Base-by-base conservation (phyloP, 1,140 invertebrate species). In the Hirudo medicinalis region DNA sequence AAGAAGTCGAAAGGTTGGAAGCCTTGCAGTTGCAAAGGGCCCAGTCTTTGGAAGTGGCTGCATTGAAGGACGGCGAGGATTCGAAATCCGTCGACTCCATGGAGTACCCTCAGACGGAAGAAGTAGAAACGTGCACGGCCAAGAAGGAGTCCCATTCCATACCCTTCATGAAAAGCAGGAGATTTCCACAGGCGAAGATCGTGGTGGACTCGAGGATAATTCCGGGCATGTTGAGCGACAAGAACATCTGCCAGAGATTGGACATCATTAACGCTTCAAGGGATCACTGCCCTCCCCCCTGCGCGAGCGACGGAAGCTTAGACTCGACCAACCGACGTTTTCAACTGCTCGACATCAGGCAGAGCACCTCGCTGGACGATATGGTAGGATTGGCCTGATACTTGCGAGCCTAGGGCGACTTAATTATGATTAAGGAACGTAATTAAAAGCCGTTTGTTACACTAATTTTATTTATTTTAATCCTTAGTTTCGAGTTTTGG, bases 141-240 rank as follows among this genome's bases (percentile, higher is more conserved):
- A 49, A 49, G 15, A 49, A 49, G 43, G 43, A 13, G 29, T 11
- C 22, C 57, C 57, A 22, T 2, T 22, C 22, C 57, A 2, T 63
- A 11, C 19, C 22, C 1, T 11, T 20, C 11, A 9, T 15, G 11
- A 63, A 63, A 32, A n/a, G 22, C 29, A 22, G 19, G 17, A 63
- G 17, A 32, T 63, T 63, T 22, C 22, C 22, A 1, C 57, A 63
- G 22, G 57, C 57, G 29, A 63, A 63, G 57, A 63, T 63, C 29
- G 57, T 63, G 8, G 57, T 63, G 22, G 57, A 63, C 57, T 63
- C 57, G 22, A 63, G 4, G 29, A 63, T 63, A 3, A 63, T 63
- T 25, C 57, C 57, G 11, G 22, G 22, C 2, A 63, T 63, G 57
- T 13, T 49, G 43, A 49, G 11, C 43, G 43, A 25, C 57, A 25